Percentiles rank a stretch among this genome's conserved stretches.
These are phyloP conservation scores for Alexandromys fortis DNA, from an alignment of 2,113 vertebrate species.

Conservation along the genomic window DNA sequence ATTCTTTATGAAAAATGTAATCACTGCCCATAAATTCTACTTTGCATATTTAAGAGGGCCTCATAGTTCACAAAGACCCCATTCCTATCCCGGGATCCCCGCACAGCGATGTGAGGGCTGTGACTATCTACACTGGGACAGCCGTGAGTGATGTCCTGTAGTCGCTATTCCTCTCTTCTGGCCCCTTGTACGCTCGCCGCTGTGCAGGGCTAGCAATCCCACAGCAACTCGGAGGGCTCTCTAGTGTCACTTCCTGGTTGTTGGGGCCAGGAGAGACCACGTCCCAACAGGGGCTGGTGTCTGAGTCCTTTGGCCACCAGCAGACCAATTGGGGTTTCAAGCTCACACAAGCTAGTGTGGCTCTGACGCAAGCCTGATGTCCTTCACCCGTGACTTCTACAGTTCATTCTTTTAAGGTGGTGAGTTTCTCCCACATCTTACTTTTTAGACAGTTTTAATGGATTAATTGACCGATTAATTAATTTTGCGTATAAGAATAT, in stretches of 20 bases:
- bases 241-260: background rate
- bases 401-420: background rate
- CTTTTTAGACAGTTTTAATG: background rate
- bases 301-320: background rate
- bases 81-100: accelerated
- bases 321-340: too few species aligned
- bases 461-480: background rate
- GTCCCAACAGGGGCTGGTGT: accelerated
- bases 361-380: background rate
- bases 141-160: accelerated
- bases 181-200: background rate
- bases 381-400: background rate
- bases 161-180: background rate
- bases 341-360: background rate
- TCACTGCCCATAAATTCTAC: conserved; percentile 3
- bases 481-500: background rate
- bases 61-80: accelerated
- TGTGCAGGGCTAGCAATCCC: background rate
- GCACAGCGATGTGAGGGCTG: accelerated
- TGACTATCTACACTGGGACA: too few species aligned
- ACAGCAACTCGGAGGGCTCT: background rate
- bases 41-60: background rate
- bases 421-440: background rate
- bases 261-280: background rate
- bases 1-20: conserved; percentile 46